These are phyloP conservation scores for Lumbricus terrestris DNA, from an alignment of 2,888 invertebrate species.

Conservation along the genomic window DNA sequence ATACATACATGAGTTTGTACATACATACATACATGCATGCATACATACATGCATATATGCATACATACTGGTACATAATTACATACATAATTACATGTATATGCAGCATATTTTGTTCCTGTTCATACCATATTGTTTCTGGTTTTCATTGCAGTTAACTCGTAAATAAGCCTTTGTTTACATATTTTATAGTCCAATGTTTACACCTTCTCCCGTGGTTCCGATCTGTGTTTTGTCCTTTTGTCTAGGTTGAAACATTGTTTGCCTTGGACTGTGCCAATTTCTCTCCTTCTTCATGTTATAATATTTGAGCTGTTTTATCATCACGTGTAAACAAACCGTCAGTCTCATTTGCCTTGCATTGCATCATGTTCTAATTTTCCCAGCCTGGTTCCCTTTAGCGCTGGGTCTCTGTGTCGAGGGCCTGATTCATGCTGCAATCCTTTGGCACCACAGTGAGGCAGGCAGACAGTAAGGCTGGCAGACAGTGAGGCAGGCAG, in stretches of 20 bases:
- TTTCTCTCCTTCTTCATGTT: neutral
- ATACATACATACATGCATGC: too few species aligned
- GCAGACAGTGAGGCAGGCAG: too few species aligned
- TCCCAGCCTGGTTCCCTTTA: neutral
- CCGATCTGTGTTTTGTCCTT: neutral
- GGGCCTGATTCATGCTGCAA: neutral
- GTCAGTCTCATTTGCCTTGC: neutral
- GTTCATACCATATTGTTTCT: neutral
- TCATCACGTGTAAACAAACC: neutral
- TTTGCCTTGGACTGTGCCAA: neutral
- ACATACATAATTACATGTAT: too few species aligned
- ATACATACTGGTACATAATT: too few species aligned
- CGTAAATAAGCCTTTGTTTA: too few species aligned
- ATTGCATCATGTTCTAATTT: neutral
- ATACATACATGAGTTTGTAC: too few species aligned
- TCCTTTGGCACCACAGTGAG: too few species aligned
- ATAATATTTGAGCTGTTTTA: conserved; percentile 3
- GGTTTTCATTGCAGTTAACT: neutral
- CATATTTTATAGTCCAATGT: neutral
- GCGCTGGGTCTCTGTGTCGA: neutral
- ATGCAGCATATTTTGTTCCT: too few species aligned
- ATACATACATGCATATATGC: too few species aligned
- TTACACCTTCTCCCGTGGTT: neutral
- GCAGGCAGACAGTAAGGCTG: too few species aligned
- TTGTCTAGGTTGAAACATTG: neutral